Percentiles rank a stretch among this genome's conserved stretches.
Conservation (phyloP, 2,797 vertebrate genomes). For the Myotis planiceps region DNA sequence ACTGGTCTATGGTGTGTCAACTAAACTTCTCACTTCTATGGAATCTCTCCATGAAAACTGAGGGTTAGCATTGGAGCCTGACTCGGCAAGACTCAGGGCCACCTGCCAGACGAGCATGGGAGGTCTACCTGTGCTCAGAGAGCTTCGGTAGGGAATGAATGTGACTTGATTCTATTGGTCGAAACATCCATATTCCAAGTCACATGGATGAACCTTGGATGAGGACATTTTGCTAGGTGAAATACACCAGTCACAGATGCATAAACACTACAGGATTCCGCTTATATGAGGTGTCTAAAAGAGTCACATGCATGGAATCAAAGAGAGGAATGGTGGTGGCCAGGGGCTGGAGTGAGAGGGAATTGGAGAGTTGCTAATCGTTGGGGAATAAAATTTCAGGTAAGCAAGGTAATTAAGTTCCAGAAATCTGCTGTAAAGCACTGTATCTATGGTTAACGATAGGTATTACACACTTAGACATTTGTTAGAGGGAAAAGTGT, state of each 20-base stretch:
- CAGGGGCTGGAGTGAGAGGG: not conserved
- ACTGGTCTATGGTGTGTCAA: not conserved
- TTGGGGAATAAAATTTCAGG: not conserved
- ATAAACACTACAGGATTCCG: not conserved
- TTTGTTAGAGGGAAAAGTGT: not conserved
- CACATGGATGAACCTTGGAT: not conserved
- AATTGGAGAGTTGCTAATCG: not conserved
- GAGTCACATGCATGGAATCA: not conserved
- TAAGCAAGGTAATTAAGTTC: not conserved
- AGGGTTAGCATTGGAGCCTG: not conserved
- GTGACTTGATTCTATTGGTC: not conserved
- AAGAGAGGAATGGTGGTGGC: not conserved
- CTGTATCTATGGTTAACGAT: not conserved
- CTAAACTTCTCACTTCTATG: not conserved
- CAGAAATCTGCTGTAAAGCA: not conserved
- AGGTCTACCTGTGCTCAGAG: not conserved
- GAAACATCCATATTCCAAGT: not conserved
- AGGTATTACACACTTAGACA: not conserved
- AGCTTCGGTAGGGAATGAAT: not conserved
- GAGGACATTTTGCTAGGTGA: not conserved
- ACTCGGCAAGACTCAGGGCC: not conserved
- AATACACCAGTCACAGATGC: not conserved
- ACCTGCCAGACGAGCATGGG: not conserved
- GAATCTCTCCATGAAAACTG: not conserved
- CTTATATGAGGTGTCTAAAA: not conserved